Evolutionary conservation across 2,888 invertebrate genomes (phyloP).

Genomic region (Drosophila conformis): DNA sequence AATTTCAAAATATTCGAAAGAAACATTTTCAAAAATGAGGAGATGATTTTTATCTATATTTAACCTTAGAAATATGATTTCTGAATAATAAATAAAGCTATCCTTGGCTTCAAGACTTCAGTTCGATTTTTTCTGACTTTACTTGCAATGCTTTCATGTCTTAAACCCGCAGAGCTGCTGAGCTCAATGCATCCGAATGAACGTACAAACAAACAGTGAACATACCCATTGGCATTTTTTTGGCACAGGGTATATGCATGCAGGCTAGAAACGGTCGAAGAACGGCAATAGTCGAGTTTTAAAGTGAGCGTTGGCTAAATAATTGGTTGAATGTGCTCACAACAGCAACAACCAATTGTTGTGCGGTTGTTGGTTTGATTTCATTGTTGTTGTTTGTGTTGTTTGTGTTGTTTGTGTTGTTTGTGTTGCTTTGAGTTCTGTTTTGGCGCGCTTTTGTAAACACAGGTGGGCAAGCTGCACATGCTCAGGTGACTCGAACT

Average conservation of each 20-base stretch:
- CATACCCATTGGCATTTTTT: not conserved
- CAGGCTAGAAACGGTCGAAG: slow-evolving; percentile 39
- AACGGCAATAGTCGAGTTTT: slow-evolving; percentile 26
- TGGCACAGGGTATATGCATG: slow-evolving; percentile 28
- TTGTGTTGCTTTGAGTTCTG: not conserved
- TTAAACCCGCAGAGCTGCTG: not conserved
- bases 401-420: not conserved
- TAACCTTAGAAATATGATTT: not conserved
- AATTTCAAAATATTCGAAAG: no score
- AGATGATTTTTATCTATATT: no score
- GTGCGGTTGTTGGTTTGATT: slow-evolving; percentile 3
- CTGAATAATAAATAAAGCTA: not conserved
- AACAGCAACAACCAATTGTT: slow-evolving; percentile 18
- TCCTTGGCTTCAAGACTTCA: not conserved
- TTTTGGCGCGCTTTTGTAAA: slow-evolving; percentile 24
- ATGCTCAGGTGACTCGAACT: slow-evolving; percentile 25
- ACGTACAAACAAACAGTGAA: no score
- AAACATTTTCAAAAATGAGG: no score
- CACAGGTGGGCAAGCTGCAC: slow-evolving; percentile 21
- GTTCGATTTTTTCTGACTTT: not conserved
- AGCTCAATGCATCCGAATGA: not conserved
- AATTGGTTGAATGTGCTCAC: slow-evolving; percentile 20
- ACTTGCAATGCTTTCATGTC: not conserved
- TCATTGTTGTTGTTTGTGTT: not conserved
- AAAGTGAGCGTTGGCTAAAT: slow-evolving; percentile 24